These are phyloP conservation scores for Cichlasoma orientale DNA, from an alignment of 2,797 vertebrate species.

Conservation along the genomic window DNA sequence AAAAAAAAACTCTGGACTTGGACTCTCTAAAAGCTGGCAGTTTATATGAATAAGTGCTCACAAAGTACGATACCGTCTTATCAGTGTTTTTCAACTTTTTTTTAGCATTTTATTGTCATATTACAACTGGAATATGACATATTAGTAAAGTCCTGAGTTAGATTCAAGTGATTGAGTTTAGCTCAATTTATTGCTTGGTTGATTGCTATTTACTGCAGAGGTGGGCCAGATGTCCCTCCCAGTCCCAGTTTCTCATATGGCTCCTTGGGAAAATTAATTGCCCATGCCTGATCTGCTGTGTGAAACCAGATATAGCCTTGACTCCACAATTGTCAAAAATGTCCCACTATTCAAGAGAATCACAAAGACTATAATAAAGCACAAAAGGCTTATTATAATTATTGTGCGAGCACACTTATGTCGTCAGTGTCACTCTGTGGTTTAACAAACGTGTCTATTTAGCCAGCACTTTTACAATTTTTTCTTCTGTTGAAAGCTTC, in stretches of 20 bases:
- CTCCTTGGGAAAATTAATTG: neutral
- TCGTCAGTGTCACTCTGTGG: neutral
- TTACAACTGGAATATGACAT: neutral
- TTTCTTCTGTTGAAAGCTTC: neutral
- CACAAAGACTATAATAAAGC: neutral
- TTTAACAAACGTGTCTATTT: neutral
- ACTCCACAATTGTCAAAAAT: neutral
- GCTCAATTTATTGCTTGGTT: neutral
- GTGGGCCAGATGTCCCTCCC: neutral
- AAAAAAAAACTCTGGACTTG: neutral
- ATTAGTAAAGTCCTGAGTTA: neutral
- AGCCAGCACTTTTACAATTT: neutral
- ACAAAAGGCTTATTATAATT: neutral
- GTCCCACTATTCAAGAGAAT: neutral
- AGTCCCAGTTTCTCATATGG: neutral
- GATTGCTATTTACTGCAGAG: neutral
- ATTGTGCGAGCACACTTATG: neutral
- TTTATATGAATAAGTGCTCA: neutral
- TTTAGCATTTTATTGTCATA: neutral
- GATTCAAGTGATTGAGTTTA: neutral
- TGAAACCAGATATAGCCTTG: neutral
- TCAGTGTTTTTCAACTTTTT: neutral
- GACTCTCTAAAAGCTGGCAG: no score
- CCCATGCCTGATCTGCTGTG: neutral
- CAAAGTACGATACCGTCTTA: neutral